Base-by-base conservation (phyloP, 2,797 vertebrate species). In the Melanotaenia maccullochi region DNA sequence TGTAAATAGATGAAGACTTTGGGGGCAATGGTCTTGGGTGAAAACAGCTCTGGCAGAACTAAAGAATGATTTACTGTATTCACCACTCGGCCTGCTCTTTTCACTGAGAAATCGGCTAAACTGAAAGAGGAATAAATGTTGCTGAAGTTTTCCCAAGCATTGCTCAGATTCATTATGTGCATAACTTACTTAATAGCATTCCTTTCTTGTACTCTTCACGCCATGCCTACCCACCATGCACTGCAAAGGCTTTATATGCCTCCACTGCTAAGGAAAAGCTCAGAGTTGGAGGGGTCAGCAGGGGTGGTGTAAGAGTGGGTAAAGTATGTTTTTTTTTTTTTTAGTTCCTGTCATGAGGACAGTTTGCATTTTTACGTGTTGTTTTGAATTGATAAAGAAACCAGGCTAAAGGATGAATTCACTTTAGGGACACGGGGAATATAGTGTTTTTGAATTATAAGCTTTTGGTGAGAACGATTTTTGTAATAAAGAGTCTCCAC, bases 151-250 rank as follows among this genome's bases (percentile, higher is more conserved):
- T 94, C 93, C 91, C 90, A 93, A 92, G 90, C 89, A 90, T 91
- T 90, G 85, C 91, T 90, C 87, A 88, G 90, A 91, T 93, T 94
- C 90, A 93, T 92, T 93, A 90, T 94, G 90, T 93, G 87, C 91
- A 93, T 93, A 93, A 93, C 91, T 92, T 93, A 92, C 88, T 90
- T 94, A 91, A 94, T 93, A 89, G 90, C 91, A 93, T 93, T 93
- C 93, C 89, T 93, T 90, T 85, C 86, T 70, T 87, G 87, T 87
- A 85, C 89, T 86, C 89, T 91, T 87, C 84, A 90, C 75, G 85
- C 90, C 88, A 90, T 93, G 90, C 89, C 88, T 90, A 92, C 93
- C 88, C 92, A 92, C 65, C 88, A 91, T 88, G 90, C 89, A 89
- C 76, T 90, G 90, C 89, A 90, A 59, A 81, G 78, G 79, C 92